phyloP scores from a whole-genome alignment of 1,140 invertebrate genomes.

The Ceratina australensis region DNA sequence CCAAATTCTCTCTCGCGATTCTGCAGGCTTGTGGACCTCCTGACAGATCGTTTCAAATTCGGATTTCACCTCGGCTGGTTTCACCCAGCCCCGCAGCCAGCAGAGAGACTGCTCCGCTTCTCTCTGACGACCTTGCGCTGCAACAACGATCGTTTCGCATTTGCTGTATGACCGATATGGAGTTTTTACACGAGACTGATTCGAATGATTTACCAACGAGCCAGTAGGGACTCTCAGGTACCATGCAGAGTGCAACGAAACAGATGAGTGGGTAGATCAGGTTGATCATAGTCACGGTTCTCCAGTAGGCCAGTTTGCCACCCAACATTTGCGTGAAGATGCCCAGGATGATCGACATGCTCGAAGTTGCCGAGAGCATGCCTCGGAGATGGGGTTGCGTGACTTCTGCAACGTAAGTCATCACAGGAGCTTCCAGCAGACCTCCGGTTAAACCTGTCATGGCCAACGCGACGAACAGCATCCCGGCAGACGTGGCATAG shows the following conservation, averaged over 20 bases:
- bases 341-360: constrained; percentile 86
- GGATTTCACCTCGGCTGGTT: constrained; percentile 77
- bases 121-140: constrained; percentile 81
- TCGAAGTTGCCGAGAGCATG: constrained; percentile 85
- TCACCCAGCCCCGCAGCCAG: constrained; percentile 85
- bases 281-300: constrained; percentile 85
- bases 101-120: constrained; percentile 82
- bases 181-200: too few species aligned
- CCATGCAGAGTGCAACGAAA: constrained; percentile 83
- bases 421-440: constrained; percentile 88
- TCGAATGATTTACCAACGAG: constrained; percentile 75
- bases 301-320: constrained; percentile 85
- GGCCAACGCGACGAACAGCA: constrained; percentile 84
- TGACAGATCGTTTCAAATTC: constrained; percentile 81
- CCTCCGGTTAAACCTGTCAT: constrained; percentile 87
- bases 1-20: constrained; percentile 62
- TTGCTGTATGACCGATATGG: too few species aligned
- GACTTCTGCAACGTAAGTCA: constrained; percentile 90
- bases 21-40: constrained; percentile 68
- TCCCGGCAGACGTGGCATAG: constrained; percentile 81
- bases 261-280: constrained; percentile 84
- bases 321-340: constrained; percentile 86
- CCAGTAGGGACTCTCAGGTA: constrained; percentile 90
- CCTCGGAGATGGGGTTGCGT: constrained; percentile 88
- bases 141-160: constrained; percentile 14